phyloP scores from a whole-genome alignment of 2,113 vertebrate genomes.

The Dipodomys spectabilis region DNA sequence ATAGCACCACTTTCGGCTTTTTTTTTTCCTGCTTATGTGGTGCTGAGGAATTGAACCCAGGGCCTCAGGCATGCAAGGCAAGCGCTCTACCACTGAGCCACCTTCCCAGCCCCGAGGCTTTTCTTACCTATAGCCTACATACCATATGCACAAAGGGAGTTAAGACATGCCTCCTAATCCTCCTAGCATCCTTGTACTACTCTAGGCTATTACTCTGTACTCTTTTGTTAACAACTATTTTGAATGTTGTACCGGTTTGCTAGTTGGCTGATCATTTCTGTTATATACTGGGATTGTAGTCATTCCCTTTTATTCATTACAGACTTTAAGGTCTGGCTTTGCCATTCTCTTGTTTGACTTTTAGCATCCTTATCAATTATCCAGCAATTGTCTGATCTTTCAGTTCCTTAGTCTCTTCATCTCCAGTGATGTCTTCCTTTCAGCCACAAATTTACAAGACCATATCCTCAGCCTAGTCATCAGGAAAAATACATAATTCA shows the following conservation, averaged over 20 bases:
- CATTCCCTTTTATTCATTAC: not conserved
- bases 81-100: no score
- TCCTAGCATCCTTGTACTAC: not conserved
- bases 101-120: no score
- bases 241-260: not conserved
- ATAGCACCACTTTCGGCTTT: no score
- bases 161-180: not conserved
- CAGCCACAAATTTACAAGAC: not conserved
- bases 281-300: not conserved
- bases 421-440: not conserved
- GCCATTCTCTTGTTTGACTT: conserved; percentile 2
- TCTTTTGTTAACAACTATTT: not conserved
- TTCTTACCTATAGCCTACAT: not conserved
- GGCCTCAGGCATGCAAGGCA: no score
- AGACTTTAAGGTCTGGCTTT: not conserved
- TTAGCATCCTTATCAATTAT: not conserved
- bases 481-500: conserved; percentile 16
- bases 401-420: not conserved
- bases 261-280: not conserved
- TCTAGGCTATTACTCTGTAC: not conserved
- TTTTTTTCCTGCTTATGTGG: no score
- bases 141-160: not conserved
- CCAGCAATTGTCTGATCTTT: not conserved
- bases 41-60: no score
- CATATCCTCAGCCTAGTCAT: not conserved